Evolutionary conservation across 2,888 invertebrate genomes (phyloP), one percentile per base, ranked within the genome.

Genomic region (Laspeyria flexula): DNA sequence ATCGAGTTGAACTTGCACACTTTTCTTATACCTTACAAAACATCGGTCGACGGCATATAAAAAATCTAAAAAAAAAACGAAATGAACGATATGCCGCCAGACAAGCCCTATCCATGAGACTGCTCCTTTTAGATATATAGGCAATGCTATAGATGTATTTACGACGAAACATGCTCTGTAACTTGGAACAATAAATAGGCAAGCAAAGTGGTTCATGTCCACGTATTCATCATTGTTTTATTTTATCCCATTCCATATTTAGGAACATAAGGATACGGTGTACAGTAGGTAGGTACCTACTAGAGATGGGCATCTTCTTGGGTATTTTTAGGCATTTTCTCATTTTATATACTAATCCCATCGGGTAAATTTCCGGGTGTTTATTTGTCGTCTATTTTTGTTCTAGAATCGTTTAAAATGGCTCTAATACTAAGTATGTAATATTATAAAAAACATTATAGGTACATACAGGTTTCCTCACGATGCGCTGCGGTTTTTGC

Each of bases 1-100:
- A 61, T 74, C 72, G 73, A 86, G 88, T 90, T 89, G 83, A 83
- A 84, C 83, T 85, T 91, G 92, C 93, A 92, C 92, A 92, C 87
- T 81, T 89, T 91, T 86, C 77, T 86, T 83, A 86, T 82, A 79
- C 75, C 83, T 82, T 65, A 66, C 55, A 71, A 77, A 82, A 79
- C 65, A 71, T 74, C 59, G 81, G 85, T 78, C 81, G 76, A 77
- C 84, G 88, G 60, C 83, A 85, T 82, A 69, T 56, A 70, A 77
- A 83, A 86, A 81, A 33, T 43, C 30, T 50, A 81, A 83, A 73
- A 83, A 78, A 86, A 81, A 77, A 77, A 82, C 73, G 42, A 47
- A 76, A 76, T 73, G 69, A 74, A 79, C 12, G 40, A 75, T 73
- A 78, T 85, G 83, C 81, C 86, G 86, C 75, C 78, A 83, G 85